phyloP scores from a whole-genome alignment of 64 coral and sea anemone genomes.

The Montipora foliosa region DNA sequence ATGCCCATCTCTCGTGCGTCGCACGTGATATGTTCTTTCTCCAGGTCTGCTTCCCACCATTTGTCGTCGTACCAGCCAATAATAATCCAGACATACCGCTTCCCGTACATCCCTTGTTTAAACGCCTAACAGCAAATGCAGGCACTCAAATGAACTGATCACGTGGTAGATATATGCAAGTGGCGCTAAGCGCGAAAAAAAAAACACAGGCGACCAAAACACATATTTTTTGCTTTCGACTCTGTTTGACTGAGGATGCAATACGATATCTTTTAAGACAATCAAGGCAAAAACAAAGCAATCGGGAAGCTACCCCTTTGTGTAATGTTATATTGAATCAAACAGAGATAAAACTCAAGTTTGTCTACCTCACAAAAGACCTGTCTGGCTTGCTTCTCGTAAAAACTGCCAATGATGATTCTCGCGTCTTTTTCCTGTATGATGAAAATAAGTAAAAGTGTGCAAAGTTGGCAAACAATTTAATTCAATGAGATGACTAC shows the following conservation, averaged over 20 bases:
- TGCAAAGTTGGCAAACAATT: too few species aligned
- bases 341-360: background rate
- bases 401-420: conserved; percentile 82
- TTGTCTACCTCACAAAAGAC: conserved; percentile 83
- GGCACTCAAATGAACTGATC: too few species aligned
- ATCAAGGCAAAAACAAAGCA: too few species aligned
- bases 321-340: background rate
- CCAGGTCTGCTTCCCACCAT: conserved; percentile 69
- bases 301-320: too few species aligned
- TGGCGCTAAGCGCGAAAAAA: too few species aligned
- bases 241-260: too few species aligned
- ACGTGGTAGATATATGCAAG: too few species aligned
- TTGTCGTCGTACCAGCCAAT: conserved; percentile 82
- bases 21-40: conserved; percentile 22
- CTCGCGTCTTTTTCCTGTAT: conserved; percentile 72
- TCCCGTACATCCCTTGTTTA: conserved; percentile 81
- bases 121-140: conserved; percentile 36
- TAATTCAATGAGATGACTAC: too few species aligned
- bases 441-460: background rate
- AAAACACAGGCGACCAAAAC: too few species aligned
- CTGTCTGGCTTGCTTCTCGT: conserved; percentile 61
- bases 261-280: too few species aligned
- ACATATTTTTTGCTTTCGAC: too few species aligned
- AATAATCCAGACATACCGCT: conserved; percentile 78
- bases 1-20: conserved; percentile 34